These are phyloP conservation scores for Drosophila equinoxialis DNA, from an alignment of 1,140 invertebrate species.

Conservation along the genomic window DNA sequence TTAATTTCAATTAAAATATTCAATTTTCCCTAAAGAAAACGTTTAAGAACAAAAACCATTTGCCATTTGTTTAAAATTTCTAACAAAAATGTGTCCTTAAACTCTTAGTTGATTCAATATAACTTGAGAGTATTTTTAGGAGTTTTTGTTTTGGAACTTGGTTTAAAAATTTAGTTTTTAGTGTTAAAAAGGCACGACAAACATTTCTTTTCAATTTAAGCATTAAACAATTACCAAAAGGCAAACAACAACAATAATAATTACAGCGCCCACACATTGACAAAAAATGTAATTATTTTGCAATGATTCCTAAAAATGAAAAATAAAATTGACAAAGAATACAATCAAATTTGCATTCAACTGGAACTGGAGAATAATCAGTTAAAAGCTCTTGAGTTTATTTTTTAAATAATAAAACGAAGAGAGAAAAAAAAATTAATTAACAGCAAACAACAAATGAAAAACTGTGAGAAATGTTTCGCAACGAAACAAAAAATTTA, in stretches of 20 bases:
- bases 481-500: constrained; percentile 77
- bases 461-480: constrained; percentile 81
- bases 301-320: constrained; percentile 65
- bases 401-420: constrained; percentile 44
- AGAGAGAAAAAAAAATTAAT: constrained; percentile 43
- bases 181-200: constrained; percentile 8
- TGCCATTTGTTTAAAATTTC: neutral
- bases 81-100: neutral
- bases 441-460: constrained; percentile 36
- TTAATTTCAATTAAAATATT: neutral
- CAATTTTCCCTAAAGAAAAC: neutral
- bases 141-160: neutral
- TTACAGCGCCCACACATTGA: constrained; percentile 57
- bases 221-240: constrained; percentile 17
- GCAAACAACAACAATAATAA: constrained; percentile 15
- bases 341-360: constrained; percentile 66
- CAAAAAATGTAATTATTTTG: constrained; percentile 48
- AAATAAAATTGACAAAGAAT: constrained; percentile 30
- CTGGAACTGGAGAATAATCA: constrained; percentile 40
- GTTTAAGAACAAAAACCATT: too few species aligned
- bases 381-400: constrained; percentile 32
- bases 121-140: too few species aligned
- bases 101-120: neutral
- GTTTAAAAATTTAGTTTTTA: constrained; percentile 1
- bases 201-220: constrained; percentile 22